Conservation (phyloP, 2,888 invertebrate species). For the Metellina segmentata region DNA sequence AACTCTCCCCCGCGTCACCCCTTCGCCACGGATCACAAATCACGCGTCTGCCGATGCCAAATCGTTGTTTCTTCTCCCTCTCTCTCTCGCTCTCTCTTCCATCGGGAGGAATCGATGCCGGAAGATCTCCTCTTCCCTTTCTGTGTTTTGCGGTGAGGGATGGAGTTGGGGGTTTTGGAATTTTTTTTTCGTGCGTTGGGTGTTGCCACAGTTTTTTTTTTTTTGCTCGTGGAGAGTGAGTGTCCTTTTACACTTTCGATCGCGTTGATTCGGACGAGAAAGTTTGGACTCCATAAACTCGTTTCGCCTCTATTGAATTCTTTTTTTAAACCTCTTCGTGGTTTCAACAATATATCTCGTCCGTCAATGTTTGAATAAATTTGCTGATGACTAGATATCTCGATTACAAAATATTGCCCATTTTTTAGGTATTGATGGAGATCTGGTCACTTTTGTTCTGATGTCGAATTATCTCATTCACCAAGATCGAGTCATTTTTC, state of each 20-base stretch:
- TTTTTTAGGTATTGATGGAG: too few species aligned
- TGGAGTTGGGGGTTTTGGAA: constrained; percentile 22
- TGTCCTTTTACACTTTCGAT: neutral
- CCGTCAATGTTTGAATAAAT: too few species aligned
- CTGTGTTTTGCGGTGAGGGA: constrained; percentile 54
- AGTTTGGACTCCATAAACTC: too few species aligned
- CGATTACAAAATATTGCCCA: too few species aligned
- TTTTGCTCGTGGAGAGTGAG: neutral
- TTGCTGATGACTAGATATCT: too few species aligned
- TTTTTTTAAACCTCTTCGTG: too few species aligned
- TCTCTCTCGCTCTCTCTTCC: constrained; percentile 3
- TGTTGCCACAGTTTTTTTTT: neutral
- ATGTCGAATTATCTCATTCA: too few species aligned
- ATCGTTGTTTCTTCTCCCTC: constrained; percentile 36
- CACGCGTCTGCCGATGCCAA: constrained; percentile 70
- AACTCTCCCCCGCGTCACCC: constrained; percentile 55
- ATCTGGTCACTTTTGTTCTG: too few species aligned
- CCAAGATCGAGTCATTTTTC: too few species aligned
- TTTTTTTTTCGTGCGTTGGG: constrained; percentile 9
- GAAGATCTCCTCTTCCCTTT: constrained; percentile 49
- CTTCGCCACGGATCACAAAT: constrained; percentile 69
- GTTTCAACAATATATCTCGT: too few species aligned
- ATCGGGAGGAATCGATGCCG: constrained; percentile 18
- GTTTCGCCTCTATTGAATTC: too few species aligned
- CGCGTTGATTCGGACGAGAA: neutral